phyloP scores from a whole-genome alignment of 1,140 invertebrate species.

The Drosophila elegans region DNA sequence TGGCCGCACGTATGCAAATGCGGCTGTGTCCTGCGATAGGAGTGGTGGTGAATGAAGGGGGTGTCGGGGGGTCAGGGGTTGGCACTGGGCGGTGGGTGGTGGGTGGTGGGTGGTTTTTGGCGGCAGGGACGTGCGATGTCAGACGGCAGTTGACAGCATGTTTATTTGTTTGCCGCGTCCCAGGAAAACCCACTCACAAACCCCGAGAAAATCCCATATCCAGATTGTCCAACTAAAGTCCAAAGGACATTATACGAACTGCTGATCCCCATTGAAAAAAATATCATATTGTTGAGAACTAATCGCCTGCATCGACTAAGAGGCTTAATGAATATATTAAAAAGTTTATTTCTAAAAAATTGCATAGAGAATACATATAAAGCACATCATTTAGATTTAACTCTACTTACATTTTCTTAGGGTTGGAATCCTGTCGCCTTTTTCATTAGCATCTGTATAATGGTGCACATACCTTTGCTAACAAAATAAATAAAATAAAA shows the following conservation, averaged over 20 bases:
- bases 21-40: constrained; percentile 49
- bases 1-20: constrained; percentile 79
- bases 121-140: constrained; percentile 60
- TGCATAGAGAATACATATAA: too few relatives aligned
- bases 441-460: too few relatives aligned
- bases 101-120: constrained; percentile 10
- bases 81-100: constrained; percentile 13
- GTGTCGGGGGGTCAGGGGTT: background rate
- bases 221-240: constrained; percentile 15
- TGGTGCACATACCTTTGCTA: too few relatives aligned
- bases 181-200: background rate
- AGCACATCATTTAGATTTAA: too few relatives aligned
- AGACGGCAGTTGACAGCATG: constrained; percentile 82
- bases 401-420: too few relatives aligned
- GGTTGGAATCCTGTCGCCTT: too few relatives aligned
- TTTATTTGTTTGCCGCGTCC: constrained; percentile 73
- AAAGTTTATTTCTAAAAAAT: background rate
- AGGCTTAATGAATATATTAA: background rate
- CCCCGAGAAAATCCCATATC: background rate
- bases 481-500: too few relatives aligned
- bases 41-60: background rate
- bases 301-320: background rate
- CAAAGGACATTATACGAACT: constrained; percentile 1
- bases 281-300: background rate
- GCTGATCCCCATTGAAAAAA: background rate